These are phyloP conservation scores for Tetramorium alpestre DNA, from an alignment of 1,140 invertebrate species.

Conservation along the genomic window DNA sequence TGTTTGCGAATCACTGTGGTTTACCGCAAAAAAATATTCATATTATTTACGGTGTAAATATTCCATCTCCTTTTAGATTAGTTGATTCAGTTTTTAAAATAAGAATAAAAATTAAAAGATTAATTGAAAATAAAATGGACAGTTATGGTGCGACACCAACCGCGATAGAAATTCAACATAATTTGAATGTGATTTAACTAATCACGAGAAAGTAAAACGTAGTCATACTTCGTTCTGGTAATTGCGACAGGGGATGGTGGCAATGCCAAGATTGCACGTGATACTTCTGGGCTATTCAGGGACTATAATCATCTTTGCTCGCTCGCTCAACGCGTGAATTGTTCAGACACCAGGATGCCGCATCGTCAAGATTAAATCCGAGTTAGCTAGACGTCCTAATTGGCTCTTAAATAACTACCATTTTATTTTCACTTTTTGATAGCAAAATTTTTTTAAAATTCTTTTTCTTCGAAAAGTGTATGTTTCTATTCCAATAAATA, in stretches of 20 bases:
- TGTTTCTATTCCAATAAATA: background rate
- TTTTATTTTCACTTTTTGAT: background rate
- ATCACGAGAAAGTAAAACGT: conserved; percentile 35
- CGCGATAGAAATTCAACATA: background rate
- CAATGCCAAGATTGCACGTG: conserved; percentile 60
- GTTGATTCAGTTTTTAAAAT: background rate
- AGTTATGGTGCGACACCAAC: background rate
- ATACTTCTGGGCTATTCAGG: conserved; percentile 61
- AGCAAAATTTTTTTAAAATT: conserved; percentile 20
- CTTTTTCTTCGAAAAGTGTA: background rate
- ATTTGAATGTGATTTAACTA: conserved; percentile 24
- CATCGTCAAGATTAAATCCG: conserved; percentile 48
- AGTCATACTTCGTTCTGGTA: conserved; percentile 27
- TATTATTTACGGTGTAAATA: background rate
- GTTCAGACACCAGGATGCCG: conserved; percentile 40
- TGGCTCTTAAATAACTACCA: conserved; percentile 24
- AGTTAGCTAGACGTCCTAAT: conserved; percentile 42
- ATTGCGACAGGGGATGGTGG: conserved; percentile 1
- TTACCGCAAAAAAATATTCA: no score
- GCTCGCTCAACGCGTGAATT: conserved; percentile 56
- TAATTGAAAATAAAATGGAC: background rate
- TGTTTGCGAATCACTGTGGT: no score
- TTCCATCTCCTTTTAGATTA: background rate
- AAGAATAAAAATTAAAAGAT: background rate
- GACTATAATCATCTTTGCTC: conserved; percentile 60